Percentiles rank a stretch among this genome's conserved stretches.
Conservation (phyloP, 2,113 vertebrate genomes). For the Ammodytes dubius region DNA sequence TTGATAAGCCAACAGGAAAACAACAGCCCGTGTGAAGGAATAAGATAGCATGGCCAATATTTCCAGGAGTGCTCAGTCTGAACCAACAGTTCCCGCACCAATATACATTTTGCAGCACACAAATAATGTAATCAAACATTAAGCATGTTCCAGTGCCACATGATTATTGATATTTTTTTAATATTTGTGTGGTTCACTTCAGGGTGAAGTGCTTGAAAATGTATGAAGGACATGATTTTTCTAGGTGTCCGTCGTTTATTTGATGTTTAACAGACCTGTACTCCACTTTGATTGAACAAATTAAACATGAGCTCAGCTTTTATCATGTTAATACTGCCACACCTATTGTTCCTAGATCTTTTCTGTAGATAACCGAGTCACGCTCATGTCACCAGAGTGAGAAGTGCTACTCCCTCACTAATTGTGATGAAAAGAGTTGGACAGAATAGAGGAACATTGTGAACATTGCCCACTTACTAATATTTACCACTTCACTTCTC, state of each 20-base stretch:
- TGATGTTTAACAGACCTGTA: background rate
- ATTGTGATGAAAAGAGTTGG: background rate
- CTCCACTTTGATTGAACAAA: background rate
- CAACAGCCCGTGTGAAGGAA: slow-evolving; percentile 77
- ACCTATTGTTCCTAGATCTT: slow-evolving; percentile 8
- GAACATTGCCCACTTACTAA: background rate
- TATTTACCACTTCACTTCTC: background rate
- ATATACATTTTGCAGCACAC: slow-evolving; percentile 40
- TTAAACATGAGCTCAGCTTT: background rate
- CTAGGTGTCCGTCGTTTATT: background rate
- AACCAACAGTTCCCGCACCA: slow-evolving; percentile 37
- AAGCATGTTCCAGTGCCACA: background rate
- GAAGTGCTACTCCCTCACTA: background rate
- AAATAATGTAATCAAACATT: slow-evolving; percentile 28
- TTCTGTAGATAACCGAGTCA: slow-evolving; percentile 10
- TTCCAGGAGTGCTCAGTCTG: slow-evolving; percentile 64
- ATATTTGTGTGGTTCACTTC: background rate
- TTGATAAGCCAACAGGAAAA: slow-evolving; percentile 80
- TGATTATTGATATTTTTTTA: background rate
- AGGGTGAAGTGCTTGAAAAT: slow-evolving; percentile 3
- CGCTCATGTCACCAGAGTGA: background rate
- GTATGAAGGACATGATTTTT: background rate
- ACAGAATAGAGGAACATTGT: slow-evolving; percentile 13
- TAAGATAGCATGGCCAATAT: slow-evolving; percentile 75
- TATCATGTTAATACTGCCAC: background rate